Evolutionary conservation across 2,113 vertebrate genomes (phyloP).

Genomic region (Paratilapia polleni): DNA sequence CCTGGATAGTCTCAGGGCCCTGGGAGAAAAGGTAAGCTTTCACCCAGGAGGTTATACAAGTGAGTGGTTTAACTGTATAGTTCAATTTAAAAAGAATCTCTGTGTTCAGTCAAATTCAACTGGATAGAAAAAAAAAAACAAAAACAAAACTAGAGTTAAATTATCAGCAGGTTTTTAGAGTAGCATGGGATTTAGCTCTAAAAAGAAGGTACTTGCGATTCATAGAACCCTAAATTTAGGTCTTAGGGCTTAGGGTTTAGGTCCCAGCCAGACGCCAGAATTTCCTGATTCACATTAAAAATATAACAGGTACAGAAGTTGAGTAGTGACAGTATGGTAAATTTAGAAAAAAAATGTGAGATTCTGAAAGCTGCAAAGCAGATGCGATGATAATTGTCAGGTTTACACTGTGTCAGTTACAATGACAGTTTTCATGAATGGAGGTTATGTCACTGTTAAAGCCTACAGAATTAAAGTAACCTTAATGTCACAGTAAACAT

Average conservation of each 20-base stretch:
- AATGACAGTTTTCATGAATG: neutral
- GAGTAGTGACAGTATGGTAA: neutral
- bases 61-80: neutral
- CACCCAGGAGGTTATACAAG: neutral
- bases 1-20: slow-evolving; percentile 90
- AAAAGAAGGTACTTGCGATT: neutral
- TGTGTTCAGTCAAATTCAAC: neutral
- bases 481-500: neutral
- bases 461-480: neutral
- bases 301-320: neutral
- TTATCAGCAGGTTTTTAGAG: neutral
- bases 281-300: neutral
- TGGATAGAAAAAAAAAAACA: neutral
- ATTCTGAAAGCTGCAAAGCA: neutral
- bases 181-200: neutral
- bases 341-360: neutral
- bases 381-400: neutral
- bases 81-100: neutral
- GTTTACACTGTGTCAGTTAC: neutral
- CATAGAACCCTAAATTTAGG: neutral
- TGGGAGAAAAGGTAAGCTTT: slow-evolving; percentile 90
- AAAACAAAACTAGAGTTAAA: neutral
- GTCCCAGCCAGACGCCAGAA: no score
- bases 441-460: neutral
- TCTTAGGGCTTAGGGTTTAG: no score